Base-by-base conservation (phyloP, 2,797 vertebrate species). In the Echiichthys vipera region DNA sequence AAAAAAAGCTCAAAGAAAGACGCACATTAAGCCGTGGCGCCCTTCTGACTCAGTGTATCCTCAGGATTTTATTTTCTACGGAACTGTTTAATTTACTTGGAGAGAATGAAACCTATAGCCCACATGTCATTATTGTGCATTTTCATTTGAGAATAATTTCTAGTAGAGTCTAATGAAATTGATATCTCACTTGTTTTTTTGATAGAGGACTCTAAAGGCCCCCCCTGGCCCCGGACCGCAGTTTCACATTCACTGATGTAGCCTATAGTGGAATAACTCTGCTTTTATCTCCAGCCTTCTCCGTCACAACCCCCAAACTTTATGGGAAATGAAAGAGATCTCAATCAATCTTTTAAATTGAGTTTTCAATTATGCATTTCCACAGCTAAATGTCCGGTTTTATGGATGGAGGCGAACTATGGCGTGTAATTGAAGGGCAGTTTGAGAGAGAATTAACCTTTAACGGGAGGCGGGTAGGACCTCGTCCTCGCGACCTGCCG, bases 371-470 rank as follows among this genome's bases (percentile, higher is more conserved):
- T 71, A 84, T 75, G 77, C 55, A 71, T 84, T 67, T 71, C 78
- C 34, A 69, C 73, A 58, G 75, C 71, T 74, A 86, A 92, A 86
- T 86, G 74, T 74, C 86, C 80, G 61, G 20, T 91, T 91, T 89
- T 82, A 92, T 91, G 83, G 84, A 61, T 3, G 54, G 51, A 72
- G 51, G 67, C 53, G 78, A 73, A 83, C 80, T 59, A 36, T 81
- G 70, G 81, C 58, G 67, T 34, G 65, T 86, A 88, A 91, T 90
- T 90, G 85, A 90, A 91, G 54, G 72, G 88, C 80, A 83, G 70
- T 89, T 92, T 84, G 77, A 77, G 66, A 76, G 79, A 75, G 71
- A 79, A 91, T 92, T 91, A 91, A 93, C 89, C 91, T 94, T 93
- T 92, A 85, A 77, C 72, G 74, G 79, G 42, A 39, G 59, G 40